phyloP scores from a whole-genome alignment of 1,140 invertebrate genomes.

The Melipona quadrifasciata region DNA sequence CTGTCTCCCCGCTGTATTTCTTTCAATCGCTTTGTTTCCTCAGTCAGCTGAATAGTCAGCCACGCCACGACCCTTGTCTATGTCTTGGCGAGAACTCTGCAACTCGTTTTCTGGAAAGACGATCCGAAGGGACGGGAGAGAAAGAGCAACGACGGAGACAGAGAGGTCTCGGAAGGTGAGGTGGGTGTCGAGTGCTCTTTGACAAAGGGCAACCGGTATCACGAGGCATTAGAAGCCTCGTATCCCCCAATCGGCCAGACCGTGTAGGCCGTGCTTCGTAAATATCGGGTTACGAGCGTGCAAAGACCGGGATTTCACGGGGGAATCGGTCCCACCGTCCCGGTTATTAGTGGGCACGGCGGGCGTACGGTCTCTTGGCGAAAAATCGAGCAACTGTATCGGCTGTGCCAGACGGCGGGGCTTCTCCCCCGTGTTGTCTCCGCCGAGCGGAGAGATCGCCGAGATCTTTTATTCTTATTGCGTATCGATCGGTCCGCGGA shows the following conservation, averaged over 20 bases:
- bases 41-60: too few relatives aligned
- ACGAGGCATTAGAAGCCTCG: constrained; percentile 46
- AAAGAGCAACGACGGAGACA: not conserved
- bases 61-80: too few relatives aligned
- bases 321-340: constrained; percentile 25
- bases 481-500: not conserved
- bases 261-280: constrained; percentile 16
- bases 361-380: not conserved
- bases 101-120: too few relatives aligned
- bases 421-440: not conserved
- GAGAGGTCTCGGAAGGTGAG: not conserved
- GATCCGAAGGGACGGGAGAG: too few relatives aligned
- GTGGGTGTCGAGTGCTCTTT: constrained; percentile 30
- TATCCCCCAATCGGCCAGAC: not conserved
- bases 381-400: not conserved
- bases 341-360: constrained; percentile 35
- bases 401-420: too few relatives aligned
- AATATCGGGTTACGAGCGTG: constrained; percentile 59
- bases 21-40: too few relatives aligned
- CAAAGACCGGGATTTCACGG: constrained; percentile 57
- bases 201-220: constrained; percentile 46
- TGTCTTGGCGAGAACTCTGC: too few relatives aligned
- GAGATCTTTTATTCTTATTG: constrained; percentile 27
- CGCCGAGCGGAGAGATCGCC: not conserved
- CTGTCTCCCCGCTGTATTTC: too few relatives aligned